These are phyloP conservation scores for Mantis religiosa DNA, from an alignment of 2,888 invertebrate genomes.

Conservation along the genomic window DNA sequence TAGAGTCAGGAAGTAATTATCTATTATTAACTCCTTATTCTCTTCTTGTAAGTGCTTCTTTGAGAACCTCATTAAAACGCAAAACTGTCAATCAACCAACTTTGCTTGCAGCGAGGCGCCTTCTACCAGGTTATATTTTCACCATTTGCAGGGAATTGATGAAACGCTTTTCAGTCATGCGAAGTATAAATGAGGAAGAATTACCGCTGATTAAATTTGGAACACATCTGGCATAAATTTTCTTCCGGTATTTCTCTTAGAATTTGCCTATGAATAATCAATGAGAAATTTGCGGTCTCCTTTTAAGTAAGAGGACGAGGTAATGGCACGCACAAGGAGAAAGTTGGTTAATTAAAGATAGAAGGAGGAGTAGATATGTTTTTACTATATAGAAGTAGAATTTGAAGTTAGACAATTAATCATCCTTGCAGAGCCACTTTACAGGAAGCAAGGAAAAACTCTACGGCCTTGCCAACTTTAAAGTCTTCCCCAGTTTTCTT, in stretches of 20 bases:
- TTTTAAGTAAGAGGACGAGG: background rate
- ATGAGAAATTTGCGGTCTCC: background rate
- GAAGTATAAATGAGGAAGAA: background rate
- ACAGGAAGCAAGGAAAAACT: background rate
- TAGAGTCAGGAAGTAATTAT: background rate
- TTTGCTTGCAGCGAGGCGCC: background rate
- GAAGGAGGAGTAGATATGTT: background rate
- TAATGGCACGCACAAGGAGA: background rate
- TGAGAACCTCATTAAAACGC: background rate
- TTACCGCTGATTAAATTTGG: background rate
- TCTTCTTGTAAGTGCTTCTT: background rate
- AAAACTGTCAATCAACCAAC: background rate
- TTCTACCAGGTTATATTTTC: background rate
- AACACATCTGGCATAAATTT: background rate
- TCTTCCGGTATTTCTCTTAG: background rate
- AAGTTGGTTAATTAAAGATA: slow-evolving; percentile 8
- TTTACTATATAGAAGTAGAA: background rate
- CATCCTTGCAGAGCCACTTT: background rate
- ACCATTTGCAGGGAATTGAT: background rate
- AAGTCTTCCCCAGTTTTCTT: background rate
- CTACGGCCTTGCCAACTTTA: background rate
- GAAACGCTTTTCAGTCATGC: background rate
- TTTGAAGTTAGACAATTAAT: slow-evolving; percentile 9
- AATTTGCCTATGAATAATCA: background rate
- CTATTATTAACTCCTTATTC: background rate